Conservation (phyloP, 2,797 vertebrate genomes). For the Forpus xanthops region DNA sequence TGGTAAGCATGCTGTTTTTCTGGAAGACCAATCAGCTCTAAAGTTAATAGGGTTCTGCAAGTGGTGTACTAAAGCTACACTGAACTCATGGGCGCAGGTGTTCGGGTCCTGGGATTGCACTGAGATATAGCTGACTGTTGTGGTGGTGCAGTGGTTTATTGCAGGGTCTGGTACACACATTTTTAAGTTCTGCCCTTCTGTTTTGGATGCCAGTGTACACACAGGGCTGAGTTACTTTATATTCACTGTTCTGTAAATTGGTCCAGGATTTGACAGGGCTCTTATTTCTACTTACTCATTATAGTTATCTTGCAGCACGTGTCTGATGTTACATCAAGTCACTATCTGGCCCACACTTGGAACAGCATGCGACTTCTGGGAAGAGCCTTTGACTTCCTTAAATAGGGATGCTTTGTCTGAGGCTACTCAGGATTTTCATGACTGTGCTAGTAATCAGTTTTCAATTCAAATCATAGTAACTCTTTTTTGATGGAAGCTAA, state of each 20-base stretch:
- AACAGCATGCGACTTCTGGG: neutral
- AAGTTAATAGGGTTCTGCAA: neutral
- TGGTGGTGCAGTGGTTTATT: fast-evolving
- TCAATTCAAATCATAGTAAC: neutral
- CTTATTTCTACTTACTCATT: neutral
- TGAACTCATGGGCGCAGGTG: neutral
- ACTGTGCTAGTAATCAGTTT: neutral
- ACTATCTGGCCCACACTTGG: neutral
- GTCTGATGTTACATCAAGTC: neutral
- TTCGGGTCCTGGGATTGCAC: neutral
- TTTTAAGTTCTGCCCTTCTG: fast-evolving
- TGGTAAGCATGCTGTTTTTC: conserved; percentile 68
- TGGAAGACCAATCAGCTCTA: neutral
- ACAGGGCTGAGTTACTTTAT: neutral
- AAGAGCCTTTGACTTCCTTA: neutral
- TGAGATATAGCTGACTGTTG: neutral
- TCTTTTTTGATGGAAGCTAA: neutral
- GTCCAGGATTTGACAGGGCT: neutral
- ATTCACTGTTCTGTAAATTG: fast-evolving
- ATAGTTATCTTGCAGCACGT: neutral
- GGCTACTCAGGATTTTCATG: fast-evolving
- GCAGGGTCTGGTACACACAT: neutral
- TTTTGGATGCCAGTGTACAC: neutral
- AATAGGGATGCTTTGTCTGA: neutral
- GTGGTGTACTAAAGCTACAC: neutral